Evolutionary conservation across 2,888 invertebrate genomes (phyloP), one percentile per base, ranked within the genome.

Genomic region (Eledona agricola): DNA sequence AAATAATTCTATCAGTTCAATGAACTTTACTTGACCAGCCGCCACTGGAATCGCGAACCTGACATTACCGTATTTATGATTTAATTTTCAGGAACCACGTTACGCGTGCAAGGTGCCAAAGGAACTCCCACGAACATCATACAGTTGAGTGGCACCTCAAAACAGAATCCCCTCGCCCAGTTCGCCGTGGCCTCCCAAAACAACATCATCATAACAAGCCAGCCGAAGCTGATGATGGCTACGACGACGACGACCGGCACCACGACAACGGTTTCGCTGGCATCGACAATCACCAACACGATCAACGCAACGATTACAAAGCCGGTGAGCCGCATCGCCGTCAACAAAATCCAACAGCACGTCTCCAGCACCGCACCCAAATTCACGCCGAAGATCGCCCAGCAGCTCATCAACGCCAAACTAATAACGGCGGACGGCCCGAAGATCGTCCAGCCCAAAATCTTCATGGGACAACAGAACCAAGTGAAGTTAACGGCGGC

Each of bases 171-270:
- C 2, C 63, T 71, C 3, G 65, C 77, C 3, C 80, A 79, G 64
- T 79, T 78, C 59, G 77, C 80, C 1, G 79, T 80, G 10, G 79
- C 79, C 2, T 77, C 79, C 2, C 79, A 80, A 64, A 79, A 78
- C 35, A 81, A 78, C 67, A 64, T 81, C 20, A 72, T 75, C 22
- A 57, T 67, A 17, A 68, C 74, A n/a, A 47, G 40, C 23, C 75
- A 76, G 61, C 75, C 74, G 5, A 75, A 75, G 66, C 60, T 75
- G 16, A 72, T 76, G 1, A 65, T 75, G 20, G 65, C 70, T 9
- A 69, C 75, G 9, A 64, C 72, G 9, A 58, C 69, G 1, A 60
- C 66, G 4, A 67, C 71, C 0, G 64, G 64, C 1, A 60, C 60
- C 3, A 59, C 64, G 7, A 56, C 65, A 6, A 56, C 46, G 3